Evolutionary conservation across 2,113 vertebrate genomes (phyloP).

Genomic region (Petrocephalus microphthalmus): DNA sequence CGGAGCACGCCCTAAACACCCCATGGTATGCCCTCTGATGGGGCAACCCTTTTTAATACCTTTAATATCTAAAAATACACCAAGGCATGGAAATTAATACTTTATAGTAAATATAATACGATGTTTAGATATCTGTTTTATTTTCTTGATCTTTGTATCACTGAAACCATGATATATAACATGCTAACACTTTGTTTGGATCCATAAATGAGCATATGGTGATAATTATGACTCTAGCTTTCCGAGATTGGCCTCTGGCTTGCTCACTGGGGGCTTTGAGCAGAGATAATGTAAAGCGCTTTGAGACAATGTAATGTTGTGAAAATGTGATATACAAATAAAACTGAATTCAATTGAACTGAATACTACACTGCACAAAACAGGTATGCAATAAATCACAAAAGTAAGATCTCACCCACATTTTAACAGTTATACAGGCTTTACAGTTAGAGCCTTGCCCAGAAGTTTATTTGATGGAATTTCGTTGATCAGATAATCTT

Average conservation of each 20-base stretch:
- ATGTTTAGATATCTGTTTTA: slow-evolving; percentile 6
- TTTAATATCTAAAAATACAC: slow-evolving; percentile 24
- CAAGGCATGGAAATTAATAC: slow-evolving; percentile 23
- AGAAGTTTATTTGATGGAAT: background rate
- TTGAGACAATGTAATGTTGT: background rate
- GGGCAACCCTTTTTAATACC: slow-evolving; percentile 16
- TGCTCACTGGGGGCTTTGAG: background rate
- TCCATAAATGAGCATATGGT: background rate
- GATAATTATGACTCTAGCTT: background rate
- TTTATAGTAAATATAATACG: background rate
- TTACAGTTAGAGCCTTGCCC: background rate
- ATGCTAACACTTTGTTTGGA: slow-evolving; percentile 15
- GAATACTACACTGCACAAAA: background rate
- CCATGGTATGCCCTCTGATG: background rate
- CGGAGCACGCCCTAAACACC: too few relatives aligned
- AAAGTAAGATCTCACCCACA: background rate
- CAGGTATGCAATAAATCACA: background rate
- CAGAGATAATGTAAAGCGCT: background rate
- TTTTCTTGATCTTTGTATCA: background rate
- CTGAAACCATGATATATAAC: slow-evolving; percentile 16
- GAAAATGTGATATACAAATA: background rate
- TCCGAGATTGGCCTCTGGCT: background rate
- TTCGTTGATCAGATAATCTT: background rate
- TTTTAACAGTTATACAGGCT: background rate
- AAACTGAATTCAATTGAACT: background rate